Conservation (phyloP, 2,113 vertebrate species). For the Petrocephalus zakoni region DNA sequence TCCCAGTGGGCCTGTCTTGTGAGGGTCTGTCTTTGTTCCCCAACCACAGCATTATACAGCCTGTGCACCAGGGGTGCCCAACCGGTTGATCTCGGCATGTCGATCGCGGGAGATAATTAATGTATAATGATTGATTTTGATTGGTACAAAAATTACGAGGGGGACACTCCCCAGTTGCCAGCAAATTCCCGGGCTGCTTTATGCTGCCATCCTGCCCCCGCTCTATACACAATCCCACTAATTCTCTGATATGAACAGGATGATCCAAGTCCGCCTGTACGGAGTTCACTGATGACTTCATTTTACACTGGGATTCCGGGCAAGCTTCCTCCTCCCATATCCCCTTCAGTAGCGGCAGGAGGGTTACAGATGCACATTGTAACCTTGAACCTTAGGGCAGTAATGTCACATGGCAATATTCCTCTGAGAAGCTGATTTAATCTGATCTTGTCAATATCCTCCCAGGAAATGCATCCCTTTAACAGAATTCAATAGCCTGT, state of each 20-base stretch:
- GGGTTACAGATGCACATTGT: not conserved
- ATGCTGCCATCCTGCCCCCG: not conserved
- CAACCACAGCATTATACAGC: not conserved
- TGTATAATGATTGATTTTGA: not conserved
- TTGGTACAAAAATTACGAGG: not conserved
- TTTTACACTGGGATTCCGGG: not conserved
- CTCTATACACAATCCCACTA: not conserved
- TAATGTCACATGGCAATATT: not conserved
- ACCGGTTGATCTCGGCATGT: not conserved
- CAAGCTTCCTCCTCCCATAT: not conserved
- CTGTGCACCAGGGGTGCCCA: not conserved
- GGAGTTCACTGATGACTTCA: not conserved
- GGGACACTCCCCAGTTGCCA: not conserved
- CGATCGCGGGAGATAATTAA: not conserved
- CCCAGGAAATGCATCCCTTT: not conserved
- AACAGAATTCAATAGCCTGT: not conserved
- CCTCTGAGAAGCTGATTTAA: not conserved
- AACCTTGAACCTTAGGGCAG: not conserved
- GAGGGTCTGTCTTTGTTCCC: not conserved
- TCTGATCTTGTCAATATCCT: not conserved
- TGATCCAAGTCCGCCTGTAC: not conserved
- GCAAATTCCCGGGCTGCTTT: not conserved
- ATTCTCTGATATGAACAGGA: not conserved
- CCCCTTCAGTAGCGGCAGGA: not conserved
- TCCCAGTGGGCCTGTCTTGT: not conserved